Conservation (phyloP, 2,113 vertebrate species). For the Lepidothrix coronata region DNA sequence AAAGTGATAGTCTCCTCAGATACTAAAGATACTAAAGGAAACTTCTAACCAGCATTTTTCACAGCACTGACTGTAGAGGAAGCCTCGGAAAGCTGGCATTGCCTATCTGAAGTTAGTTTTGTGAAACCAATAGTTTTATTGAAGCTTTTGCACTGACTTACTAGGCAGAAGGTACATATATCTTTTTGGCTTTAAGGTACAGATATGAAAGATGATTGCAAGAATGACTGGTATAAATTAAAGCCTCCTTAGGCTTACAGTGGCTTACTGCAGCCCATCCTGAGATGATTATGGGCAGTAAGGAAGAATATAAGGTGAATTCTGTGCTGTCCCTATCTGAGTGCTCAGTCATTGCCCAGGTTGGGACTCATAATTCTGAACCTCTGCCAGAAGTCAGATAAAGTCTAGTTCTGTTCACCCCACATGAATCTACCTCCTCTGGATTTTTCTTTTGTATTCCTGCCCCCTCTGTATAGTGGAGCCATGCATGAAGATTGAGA, state of each 20-base stretch:
- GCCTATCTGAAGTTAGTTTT: background rate
- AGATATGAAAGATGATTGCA: background rate
- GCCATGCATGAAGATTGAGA: background rate
- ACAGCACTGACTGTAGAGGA: background rate
- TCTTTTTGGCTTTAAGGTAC: background rate
- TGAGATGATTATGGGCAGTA: background rate
- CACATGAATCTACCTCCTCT: background rate
- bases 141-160: background rate
- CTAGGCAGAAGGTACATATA: background rate
- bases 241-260: background rate
- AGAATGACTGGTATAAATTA: background rate
- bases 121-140: background rate
- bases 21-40: background rate
- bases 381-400: background rate
- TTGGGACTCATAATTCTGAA: background rate
- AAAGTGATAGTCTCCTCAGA: background rate
- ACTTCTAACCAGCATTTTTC: background rate
- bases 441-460: background rate
- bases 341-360: fast-evolving
- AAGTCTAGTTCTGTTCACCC: background rate
- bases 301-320: background rate
- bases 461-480: background rate
- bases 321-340: background rate
- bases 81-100: background rate
- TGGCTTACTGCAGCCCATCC: background rate